Evolutionary conservation across 2,113 vertebrate species (phyloP), one percentile per base, ranked within the genome.

Genomic region (Eulemur macaco): DNA sequence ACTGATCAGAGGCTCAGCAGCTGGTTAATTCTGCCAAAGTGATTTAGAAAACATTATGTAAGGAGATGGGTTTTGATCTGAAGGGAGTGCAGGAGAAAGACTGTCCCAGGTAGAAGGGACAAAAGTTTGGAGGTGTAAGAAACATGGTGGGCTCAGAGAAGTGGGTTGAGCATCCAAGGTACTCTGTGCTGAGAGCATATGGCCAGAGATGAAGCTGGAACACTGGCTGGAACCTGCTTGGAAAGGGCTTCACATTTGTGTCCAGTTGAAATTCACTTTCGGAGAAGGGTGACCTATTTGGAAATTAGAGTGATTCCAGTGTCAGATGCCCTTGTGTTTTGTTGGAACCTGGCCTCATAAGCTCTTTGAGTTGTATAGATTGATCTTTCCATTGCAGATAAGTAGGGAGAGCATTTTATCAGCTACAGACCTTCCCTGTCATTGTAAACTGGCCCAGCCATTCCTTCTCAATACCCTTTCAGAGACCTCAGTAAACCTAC

Each of bases 21-120:
- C 71, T 76, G 68, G 78, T 93, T 97, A 50, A 96, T 93, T 92
- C 83, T 91, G 66, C 42, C 76, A 91, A 69, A 85, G 27, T 77
- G 54, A 78, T 37, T 91, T 74, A 93, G 42, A 23, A 56, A 83
- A n/a, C 83, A 34, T 13, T 42, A 10, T n/a, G 10, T 25, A 86
- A 92, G 69, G 23, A 71, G 56, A 63, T 81, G 15, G 91, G 29
- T 81, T 86, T 94, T 94, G 83, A 95, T 74, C 58, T 81, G 86
- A 94, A 89, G 31, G 3, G 42, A 37, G 12, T 63, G 0, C 21
- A 52, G 50, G 73, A 81, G n/a, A 77, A 92, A 64, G 64, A 56
- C 12, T 71, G 17, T 68, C 60, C 21, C 60, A 34, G 21, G 9
- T 45, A 4, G 42, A 86, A 69, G 4, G 20, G 20, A 21, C 21